phyloP scores from a whole-genome alignment of 2,888 invertebrate genomes.

The Malthinus seriepunctatus region DNA sequence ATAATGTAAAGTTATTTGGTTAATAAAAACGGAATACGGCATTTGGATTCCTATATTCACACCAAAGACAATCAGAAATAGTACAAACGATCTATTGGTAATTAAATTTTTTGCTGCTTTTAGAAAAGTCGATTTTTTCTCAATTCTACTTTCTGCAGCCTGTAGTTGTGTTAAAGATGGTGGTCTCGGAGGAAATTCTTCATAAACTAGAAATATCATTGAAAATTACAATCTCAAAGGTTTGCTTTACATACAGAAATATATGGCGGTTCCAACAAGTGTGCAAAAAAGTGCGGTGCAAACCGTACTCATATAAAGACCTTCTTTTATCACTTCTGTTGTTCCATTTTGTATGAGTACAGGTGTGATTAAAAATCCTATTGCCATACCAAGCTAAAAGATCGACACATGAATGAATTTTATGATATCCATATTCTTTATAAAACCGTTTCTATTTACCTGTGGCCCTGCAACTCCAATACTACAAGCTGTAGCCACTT shows the following conservation, averaged over 20 bases:
- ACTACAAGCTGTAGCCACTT: constrained; percentile 97
- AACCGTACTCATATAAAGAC: not conserved
- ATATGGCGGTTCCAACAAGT: not conserved
- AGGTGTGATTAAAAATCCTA: not conserved
- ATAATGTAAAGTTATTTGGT: constrained; percentile 81
- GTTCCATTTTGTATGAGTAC: not conserved
- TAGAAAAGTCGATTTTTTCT: constrained; percentile 35
- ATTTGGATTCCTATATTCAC: constrained; percentile 97
- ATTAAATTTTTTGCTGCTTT: constrained; percentile 75
- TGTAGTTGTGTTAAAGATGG: constrained; percentile 66
- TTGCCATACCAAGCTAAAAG: not conserved
- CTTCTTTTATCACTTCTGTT: not conserved
- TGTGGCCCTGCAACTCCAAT: constrained; percentile 98
- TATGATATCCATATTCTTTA: too few relatives aligned
- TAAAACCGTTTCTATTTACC: constrained; percentile 58
- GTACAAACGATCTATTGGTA: constrained; percentile 77
- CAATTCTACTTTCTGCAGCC: constrained; percentile 69
- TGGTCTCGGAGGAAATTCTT: not conserved
- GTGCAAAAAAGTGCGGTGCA: not conserved
- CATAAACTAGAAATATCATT: not conserved
- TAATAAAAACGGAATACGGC: constrained; percentile 93
- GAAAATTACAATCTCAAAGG: not conserved
- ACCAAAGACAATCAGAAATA: constrained; percentile 87
- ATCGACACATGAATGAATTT: too few relatives aligned
- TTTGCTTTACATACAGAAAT: not conserved